Evolutionary conservation across 2,113 vertebrate species (phyloP).

Genomic region (Vicugna pacos): DNA sequence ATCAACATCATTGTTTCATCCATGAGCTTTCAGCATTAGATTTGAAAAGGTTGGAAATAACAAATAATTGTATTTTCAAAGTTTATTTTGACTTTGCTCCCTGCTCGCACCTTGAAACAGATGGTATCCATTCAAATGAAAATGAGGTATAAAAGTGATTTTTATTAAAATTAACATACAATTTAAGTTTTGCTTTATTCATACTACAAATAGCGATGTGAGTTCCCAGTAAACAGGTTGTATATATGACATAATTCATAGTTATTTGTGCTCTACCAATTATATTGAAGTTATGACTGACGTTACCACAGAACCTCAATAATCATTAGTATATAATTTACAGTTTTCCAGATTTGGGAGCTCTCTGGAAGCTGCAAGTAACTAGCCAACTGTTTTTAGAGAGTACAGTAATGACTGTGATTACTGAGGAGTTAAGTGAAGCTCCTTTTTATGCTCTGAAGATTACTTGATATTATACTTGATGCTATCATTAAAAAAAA

Average conservation of each 20-base stretch:
- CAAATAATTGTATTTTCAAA: constrained; percentile 48
- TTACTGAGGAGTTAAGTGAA: constrained; percentile 75
- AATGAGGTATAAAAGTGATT: constrained; percentile 54
- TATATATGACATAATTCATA: constrained; percentile 68
- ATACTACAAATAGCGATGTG: constrained; percentile 58
- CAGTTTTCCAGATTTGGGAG: constrained; percentile 67
- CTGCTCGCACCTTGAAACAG: constrained; percentile 51
- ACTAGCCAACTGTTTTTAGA: constrained; percentile 78
- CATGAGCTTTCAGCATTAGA: neutral
- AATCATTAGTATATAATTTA: constrained; percentile 75
- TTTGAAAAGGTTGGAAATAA: constrained; percentile 50
- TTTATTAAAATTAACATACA: constrained; percentile 73
- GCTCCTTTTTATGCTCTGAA: constrained; percentile 68
- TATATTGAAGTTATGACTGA: constrained; percentile 70
- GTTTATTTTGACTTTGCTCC: constrained; percentile 51
- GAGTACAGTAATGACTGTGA: constrained; percentile 75
- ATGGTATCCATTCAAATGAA: constrained; percentile 63
- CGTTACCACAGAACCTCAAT: constrained; percentile 70
- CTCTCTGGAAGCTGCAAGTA: constrained; percentile 68
- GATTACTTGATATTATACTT: constrained; percentile 79
- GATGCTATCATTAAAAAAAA: constrained; percentile 64
- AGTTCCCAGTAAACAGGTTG: constrained; percentile 61
- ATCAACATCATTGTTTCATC: neutral
- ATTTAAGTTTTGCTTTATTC: constrained; percentile 62
- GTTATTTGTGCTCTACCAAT: constrained; percentile 64